phyloP scores from a whole-genome alignment of 2,888 invertebrate species.

The Azorinus chamasolen region DNA sequence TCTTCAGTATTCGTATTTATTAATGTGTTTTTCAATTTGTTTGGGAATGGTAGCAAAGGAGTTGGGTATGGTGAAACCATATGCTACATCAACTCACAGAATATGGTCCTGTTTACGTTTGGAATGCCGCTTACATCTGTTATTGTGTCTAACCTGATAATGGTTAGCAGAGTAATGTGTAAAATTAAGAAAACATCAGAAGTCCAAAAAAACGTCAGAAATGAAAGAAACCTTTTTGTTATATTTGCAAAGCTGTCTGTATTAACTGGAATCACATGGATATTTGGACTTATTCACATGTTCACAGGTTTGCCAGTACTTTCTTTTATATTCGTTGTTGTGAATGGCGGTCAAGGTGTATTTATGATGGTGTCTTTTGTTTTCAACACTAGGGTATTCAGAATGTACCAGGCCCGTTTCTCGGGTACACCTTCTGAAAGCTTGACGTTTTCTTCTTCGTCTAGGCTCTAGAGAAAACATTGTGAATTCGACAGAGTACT shows the following conservation, averaged over 20 bases:
- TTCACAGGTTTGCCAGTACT: constrained; percentile 27
- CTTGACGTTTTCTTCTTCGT: no score
- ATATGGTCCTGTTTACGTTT: constrained; percentile 32
- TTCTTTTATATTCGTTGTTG: constrained; percentile 41
- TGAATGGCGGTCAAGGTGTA: constrained; percentile 47
- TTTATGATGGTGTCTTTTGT: constrained; percentile 52
- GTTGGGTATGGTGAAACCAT: constrained; percentile 44
- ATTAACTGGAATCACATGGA: constrained; percentile 48
- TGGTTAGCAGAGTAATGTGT: constrained; percentile 27
- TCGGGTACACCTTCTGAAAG: no score
- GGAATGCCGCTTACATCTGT: constrained; percentile 40
- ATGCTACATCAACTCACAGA: constrained; percentile 47
- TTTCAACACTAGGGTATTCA: constrained; percentile 36
- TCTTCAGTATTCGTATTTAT: constrained; percentile 24
- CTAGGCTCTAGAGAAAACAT: no score
- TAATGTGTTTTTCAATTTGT: constrained; percentile 9
- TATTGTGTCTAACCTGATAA: constrained; percentile 27
- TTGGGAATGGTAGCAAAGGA: neutral
- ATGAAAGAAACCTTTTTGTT: constrained; percentile 29
- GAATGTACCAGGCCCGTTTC: neutral
- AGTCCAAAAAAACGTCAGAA: constrained; percentile 15
- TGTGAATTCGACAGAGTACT: no score
- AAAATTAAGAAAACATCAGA: constrained; percentile 13
- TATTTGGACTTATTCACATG: constrained; percentile 47
- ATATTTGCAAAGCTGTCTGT: constrained; percentile 48